Conservation (phyloP, 2,113 vertebrate genomes). For the Saguinus imperator region DNA sequence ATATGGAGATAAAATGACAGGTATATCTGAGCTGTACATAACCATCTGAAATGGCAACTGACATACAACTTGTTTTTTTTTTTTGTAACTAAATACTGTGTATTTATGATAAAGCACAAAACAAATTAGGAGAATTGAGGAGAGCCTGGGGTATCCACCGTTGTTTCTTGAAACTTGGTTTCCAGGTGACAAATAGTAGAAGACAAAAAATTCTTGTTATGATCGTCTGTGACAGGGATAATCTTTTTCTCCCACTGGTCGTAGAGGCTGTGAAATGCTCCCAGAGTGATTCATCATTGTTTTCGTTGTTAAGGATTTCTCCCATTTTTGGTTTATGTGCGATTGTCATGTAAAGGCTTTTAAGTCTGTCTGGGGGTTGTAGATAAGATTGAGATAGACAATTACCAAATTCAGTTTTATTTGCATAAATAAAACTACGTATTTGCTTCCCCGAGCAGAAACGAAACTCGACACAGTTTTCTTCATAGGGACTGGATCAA, state of each 20-base stretch:
- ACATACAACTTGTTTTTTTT: no score
- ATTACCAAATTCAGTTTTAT: neutral
- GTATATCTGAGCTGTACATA: accelerated
- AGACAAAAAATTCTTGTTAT: no score
- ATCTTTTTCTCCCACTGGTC: neutral
- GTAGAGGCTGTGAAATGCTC: neutral
- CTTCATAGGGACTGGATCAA: neutral
- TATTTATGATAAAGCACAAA: neutral
- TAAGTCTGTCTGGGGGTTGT: neutral
- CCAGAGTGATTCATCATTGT: neutral
- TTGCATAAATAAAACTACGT: neutral
- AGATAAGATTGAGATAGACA: neutral
- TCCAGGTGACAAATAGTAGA: neutral
- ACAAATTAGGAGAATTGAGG: neutral
- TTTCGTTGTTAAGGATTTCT: neutral
- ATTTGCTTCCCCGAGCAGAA: neutral
- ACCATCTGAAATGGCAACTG: neutral
- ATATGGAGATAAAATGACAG: neutral
- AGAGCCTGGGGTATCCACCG: neutral
- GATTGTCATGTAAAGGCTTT: neutral
- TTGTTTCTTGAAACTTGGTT: neutral
- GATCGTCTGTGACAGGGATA: neutral
- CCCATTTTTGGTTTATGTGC: neutral
- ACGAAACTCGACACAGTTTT: neutral
- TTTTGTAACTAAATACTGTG: neutral